phyloP scores from a whole-genome alignment of 2,797 vertebrate genomes.

The Xenopus petersii region DNA sequence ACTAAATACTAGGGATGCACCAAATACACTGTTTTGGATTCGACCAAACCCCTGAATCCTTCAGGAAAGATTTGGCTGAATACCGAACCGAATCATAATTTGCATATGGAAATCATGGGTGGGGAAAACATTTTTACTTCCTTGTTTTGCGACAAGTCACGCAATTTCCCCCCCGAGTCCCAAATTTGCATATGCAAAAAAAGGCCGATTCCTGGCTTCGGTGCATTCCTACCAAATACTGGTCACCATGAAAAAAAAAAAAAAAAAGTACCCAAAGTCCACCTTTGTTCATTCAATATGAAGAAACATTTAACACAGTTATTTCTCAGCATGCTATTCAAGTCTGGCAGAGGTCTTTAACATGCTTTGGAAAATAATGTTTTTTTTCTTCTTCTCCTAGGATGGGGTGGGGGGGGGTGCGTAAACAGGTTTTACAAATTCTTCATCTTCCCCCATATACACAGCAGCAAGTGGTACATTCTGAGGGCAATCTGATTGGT shows the following conservation, averaged over 20 bases:
- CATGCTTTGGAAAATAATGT: slow-evolving; percentile 29
- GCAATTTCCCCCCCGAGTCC: no score
- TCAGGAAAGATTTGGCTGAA: no score
- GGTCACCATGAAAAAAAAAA: slow-evolving; percentile 7
- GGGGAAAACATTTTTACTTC: no score
- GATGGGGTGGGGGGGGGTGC: background rate
- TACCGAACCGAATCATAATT: no score
- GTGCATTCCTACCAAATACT: background rate
- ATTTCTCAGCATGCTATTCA: slow-evolving; percentile 36
- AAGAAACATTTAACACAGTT: slow-evolving; percentile 43
- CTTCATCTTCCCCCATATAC: slow-evolving; percentile 6
- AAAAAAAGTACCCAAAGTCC: background rate
- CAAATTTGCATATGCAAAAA: no score
- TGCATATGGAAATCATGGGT: no score
- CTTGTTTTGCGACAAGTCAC: no score
- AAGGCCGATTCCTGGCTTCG: no score
- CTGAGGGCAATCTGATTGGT: background rate
- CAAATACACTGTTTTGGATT: no score
- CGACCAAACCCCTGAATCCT: no score
- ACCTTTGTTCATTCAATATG: slow-evolving; percentile 47
- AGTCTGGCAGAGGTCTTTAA: slow-evolving; percentile 26
- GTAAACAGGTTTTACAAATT: slow-evolving; percentile 13
- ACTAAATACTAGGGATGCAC: background rate
- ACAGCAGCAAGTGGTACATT: background rate
- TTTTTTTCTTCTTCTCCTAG: background rate